phyloP scores from a whole-genome alignment of 2,888 invertebrate species.

The Pseudococcus viburni region DNA sequence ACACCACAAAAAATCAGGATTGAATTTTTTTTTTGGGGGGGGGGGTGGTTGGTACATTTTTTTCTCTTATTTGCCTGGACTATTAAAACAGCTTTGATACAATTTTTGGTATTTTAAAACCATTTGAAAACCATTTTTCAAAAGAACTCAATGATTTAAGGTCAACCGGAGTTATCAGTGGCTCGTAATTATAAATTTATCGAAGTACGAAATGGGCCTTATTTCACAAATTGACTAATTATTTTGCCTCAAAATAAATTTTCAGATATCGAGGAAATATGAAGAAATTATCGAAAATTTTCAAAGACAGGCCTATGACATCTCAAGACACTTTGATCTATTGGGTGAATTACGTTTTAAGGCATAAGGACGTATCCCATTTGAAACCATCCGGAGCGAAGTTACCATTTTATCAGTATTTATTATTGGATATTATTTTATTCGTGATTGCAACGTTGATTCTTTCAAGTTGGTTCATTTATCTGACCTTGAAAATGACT shows the following conservation, averaged over 20 bases:
- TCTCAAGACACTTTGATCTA: background rate
- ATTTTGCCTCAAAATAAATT: background rate
- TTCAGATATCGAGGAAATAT: background rate
- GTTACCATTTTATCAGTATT: constrained; percentile 1
- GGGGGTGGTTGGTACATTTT: no score
- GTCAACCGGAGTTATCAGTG: no score
- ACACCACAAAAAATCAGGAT: no score
- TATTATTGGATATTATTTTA: background rate
- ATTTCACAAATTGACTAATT: no score
- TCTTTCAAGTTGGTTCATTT: background rate
- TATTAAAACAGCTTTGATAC: no score
- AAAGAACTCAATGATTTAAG: no score
- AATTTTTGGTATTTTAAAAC: no score
- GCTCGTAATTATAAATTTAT: no score
- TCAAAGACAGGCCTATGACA: background rate
- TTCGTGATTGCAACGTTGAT: background rate
- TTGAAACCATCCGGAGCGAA: background rate
- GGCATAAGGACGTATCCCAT: background rate
- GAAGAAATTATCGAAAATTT: background rate
- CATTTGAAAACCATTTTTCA: no score
- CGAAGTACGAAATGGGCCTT: no score
- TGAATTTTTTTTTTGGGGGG: no score
- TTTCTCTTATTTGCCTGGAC: no score
- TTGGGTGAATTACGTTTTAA: background rate
- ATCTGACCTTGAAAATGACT: background rate